These are phyloP conservation scores for Atopsyche davidsoni DNA, from an alignment of 1,140 invertebrate species.

Conservation along the genomic window DNA sequence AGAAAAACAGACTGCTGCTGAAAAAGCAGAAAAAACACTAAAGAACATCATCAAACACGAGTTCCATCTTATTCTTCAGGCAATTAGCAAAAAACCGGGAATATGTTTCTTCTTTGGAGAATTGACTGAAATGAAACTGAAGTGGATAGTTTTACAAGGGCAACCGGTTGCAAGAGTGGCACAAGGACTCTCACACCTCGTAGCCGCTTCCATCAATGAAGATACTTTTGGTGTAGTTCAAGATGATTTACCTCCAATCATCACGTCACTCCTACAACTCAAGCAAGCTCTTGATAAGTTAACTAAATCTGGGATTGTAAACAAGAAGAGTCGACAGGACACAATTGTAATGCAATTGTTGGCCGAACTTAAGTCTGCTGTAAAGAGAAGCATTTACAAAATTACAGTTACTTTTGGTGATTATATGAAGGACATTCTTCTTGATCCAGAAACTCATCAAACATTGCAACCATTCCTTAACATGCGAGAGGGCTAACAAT, in stretches of 20 bases:
- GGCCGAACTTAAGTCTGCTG: constrained; percentile 52
- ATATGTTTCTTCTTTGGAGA: constrained; percentile 67
- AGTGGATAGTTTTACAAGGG: constrained; percentile 56
- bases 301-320: constrained; percentile 56
- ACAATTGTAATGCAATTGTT: constrained; percentile 55
- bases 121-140: constrained; percentile 58
- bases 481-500: constrained; percentile 46
- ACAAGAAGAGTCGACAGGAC: constrained; percentile 55
- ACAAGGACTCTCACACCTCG: constrained; percentile 62
- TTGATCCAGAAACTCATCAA: constrained; percentile 46
- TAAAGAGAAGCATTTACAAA: constrained; percentile 69
- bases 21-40: constrained; percentile 39
- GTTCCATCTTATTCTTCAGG: constrained; percentile 35
- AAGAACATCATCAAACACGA: constrained; percentile 36
- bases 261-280: constrained; percentile 57
- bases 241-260: constrained; percentile 64
- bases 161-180: constrained; percentile 63
- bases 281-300: constrained; percentile 67
- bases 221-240: constrained; percentile 76
- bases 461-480: constrained; percentile 46
- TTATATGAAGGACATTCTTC: constrained; percentile 60
- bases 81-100: constrained; percentile 51
- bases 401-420: constrained; percentile 61
- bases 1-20: constrained; percentile 26
- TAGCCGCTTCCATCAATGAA: constrained; percentile 61